Evolutionary conservation across 2,888 invertebrate genomes (phyloP), one percentile per base, ranked within the genome.

Genomic region (Proisotoma minuta): DNA sequence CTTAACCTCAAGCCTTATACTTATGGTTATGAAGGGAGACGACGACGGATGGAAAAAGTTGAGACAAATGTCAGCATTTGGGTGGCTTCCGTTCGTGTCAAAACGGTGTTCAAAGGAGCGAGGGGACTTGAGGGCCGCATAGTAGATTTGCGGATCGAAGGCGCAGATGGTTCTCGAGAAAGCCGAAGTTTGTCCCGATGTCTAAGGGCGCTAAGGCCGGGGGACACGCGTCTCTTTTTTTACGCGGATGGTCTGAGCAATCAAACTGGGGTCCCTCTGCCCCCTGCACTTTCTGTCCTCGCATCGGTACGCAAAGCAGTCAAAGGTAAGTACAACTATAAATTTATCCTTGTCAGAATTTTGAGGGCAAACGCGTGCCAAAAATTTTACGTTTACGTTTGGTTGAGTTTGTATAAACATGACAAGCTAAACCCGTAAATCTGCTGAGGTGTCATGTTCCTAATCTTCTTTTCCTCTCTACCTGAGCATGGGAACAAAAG

Each of bases 171-270:
- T 15, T 27, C 59, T 49, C 60, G 60, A 24, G 49, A 61, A 26
- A 47, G 43, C 12, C 54, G 54, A 23, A 53, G 48, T 23, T 39
- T 59, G 49, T n/a, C 60, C 2, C 58, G 65, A n/a, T 71, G 70
- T 29, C 50, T 69, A 12, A 39, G 68, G 29, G 62, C 56, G 52
- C 26, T 71, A 18, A 50, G 68, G 34, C 48, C 51, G 4, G 28
- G 66, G 27, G 70, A 71, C 53, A 71, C 70, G 3, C 60, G 70
- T 1, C 20, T 71, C 10, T 71, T 71, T 51, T 71, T 71, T 58
- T 71, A 66, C 61, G 28, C 12, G n/a, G 43, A 23, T 5, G 20
- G 18, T 5, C 4, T 43, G 43, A 48, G 58, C 50, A 63, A 60
- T 40, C 68, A 67, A 60, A 59, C 67, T 10, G 53, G 61, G 18